Base-by-base conservation (phyloP, 2,797 vertebrate species). In the Danio albolineatus region DNA sequence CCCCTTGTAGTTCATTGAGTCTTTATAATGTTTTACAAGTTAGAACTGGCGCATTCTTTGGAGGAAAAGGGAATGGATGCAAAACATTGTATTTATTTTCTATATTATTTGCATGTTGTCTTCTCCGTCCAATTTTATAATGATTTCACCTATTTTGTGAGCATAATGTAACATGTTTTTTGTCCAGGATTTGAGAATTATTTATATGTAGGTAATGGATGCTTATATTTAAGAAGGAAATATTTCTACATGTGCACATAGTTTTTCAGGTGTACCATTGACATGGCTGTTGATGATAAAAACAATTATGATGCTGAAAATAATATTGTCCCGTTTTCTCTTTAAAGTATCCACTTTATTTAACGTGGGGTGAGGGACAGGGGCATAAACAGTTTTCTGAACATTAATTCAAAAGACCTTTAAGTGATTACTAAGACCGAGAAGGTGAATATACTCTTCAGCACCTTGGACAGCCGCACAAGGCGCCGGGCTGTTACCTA, bases 211-310 rank as follows among this genome's bases (percentile, higher is more conserved):
- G 95, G 95, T 96, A 95, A 97, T 96, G 98, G 95, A 99, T 99
- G 97, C 97, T 97, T 98, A 96, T 99, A 98, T 99, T 99, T 98
- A 99, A 99, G 96, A 96, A 95, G 95, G 95, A 97, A 97, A 96
- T 97, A 98, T 98, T 98, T 98, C 97, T 98, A 99, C 97, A 96
- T 98, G 97, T 98, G 95, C 96, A 97, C 96, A 98, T 98, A 98
- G 97, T 98, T 99, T 99, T 98, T 96, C 97, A 98, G 97, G 96
- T 98, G 98, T 98, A 98, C 95, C 97, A 97, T 97, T 98, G 95
- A 97, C 92, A 95, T 97, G 95, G 95, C 96, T 97, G 97, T 98
- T 99, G 95, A 97, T 98, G 97, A 99, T 98, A 96, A 96, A 95
- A 91, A 92, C 97, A 95, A 90, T 89, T 90, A 95, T 93, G 95